phyloP scores from a whole-genome alignment of 2,113 vertebrate genomes.

The Labeo catla region DNA sequence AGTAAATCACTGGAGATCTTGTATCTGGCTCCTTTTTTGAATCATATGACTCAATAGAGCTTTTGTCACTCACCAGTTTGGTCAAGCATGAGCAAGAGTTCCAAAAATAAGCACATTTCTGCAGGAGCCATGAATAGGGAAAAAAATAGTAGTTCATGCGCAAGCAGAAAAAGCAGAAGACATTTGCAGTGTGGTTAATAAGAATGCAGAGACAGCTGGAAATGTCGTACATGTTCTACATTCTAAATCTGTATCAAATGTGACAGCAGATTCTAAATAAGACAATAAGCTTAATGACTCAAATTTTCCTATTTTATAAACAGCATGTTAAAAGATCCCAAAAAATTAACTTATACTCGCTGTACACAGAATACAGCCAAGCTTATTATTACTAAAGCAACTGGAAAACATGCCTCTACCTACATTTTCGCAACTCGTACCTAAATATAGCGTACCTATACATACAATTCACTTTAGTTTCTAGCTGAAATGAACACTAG shows the following conservation, averaged over 20 bases:
- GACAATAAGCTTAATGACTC: neutral
- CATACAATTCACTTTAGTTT: too few relatives aligned
- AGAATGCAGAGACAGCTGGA: neutral
- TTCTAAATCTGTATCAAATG: neutral
- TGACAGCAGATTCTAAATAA: neutral
- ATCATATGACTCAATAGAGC: slow-evolving; percentile 35
- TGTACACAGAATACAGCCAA: too few relatives aligned
- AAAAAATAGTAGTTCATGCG: slow-evolving; percentile 16
- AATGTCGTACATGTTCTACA: neutral
- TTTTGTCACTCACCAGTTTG: slow-evolving; percentile 28
- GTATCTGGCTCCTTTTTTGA: slow-evolving; percentile 33
- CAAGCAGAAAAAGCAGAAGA: slow-evolving; percentile 17
- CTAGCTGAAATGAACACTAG: too few relatives aligned
- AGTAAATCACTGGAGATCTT: neutral
- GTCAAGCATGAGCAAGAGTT: slow-evolving; percentile 31
- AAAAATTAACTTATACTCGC: too few relatives aligned
- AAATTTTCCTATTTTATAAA: neutral
- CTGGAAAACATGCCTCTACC: too few relatives aligned
- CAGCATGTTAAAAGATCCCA: neutral
- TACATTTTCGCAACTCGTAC: too few relatives aligned
- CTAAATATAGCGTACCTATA: too few relatives aligned
- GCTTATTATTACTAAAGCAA: too few relatives aligned
- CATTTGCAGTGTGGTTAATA: neutral
- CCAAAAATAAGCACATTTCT: slow-evolving; percentile 40
- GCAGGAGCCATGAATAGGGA: slow-evolving; percentile 16